Evolutionary conservation across 1,140 invertebrate species (phyloP).

Genomic region (Coptotermes formosanus): DNA sequence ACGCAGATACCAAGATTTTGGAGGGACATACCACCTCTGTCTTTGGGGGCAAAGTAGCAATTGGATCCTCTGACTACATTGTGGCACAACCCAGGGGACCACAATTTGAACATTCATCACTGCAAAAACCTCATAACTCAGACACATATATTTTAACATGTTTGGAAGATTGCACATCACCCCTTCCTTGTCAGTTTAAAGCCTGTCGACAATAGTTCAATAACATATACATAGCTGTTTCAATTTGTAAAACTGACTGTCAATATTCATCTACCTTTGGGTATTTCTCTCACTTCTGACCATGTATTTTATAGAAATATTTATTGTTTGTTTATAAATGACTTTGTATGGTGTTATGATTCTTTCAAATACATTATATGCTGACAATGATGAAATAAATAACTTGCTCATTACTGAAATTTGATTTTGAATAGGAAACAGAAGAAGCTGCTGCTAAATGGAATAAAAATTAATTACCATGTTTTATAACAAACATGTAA

Average conservation of each 20-base stretch:
- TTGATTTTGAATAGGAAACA: background rate
- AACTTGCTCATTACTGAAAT: background rate
- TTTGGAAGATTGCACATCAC: background rate
- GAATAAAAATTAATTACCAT: background rate
- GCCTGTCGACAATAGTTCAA: background rate
- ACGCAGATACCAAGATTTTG: too few species aligned
- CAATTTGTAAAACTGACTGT: background rate
- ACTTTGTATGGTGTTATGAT: background rate
- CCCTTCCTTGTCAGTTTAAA: background rate
- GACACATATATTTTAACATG: too few species aligned
- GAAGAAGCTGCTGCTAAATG: background rate
- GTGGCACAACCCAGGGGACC: too few species aligned
- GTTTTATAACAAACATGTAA: too few species aligned
- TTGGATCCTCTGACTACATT: too few species aligned
- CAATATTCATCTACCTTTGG: background rate
- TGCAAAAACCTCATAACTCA: too few species aligned
- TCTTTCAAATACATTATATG: background rate
- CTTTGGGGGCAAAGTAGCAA: too few species aligned
- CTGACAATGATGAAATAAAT: background rate
- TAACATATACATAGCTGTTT: background rate
- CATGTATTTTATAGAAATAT: conserved; percentile 8
- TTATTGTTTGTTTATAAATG: background rate
- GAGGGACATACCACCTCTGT: too few species aligned
- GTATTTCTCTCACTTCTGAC: background rate
- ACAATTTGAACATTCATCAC: too few species aligned